Base-by-base conservation (phyloP, 1,140 invertebrate genomes). In the Euwallacea similis region DNA sequence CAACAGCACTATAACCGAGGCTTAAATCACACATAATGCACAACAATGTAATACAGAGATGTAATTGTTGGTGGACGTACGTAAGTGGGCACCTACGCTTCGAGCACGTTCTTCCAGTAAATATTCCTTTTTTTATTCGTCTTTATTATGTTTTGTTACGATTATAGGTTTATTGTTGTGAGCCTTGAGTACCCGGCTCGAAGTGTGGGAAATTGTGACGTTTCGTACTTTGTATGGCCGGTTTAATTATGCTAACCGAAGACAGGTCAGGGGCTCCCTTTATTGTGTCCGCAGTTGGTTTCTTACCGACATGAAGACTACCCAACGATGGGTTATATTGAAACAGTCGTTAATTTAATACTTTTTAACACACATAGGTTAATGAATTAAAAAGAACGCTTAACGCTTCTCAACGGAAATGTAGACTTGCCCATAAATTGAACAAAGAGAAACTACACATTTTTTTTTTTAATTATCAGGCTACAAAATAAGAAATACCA, bases 131-230 rank as follows among this genome's bases (percentile, higher is more conserved):
- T 63, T 69, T 69, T 63, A 69, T 69, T 69, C 53, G 67, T 62
- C 41, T 63, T 69, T 69, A 69, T 62, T 68, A 15, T 50, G 33
- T 50, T 56, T 42, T 53, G 67, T 69, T 69, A 69, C 67, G 67
- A 69, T 69, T 69, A 69, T 69, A 69, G 56, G 67, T 69, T 69
- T 58, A 69, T 69, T 69, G 67, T 69, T 69, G 60, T 61, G 7
- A 33, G 16, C 13, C 42, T 41, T 69, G 10, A 15, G 42, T 53
- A 33, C 21, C 21, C 53, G 60, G 46, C 42, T 63, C n/a, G 33
- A 21, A 68, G 59, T 69, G 67, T 69, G 67, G 67, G 67, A 69
- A 69, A 69, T 69, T 69, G 67, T 69, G 67, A 69, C 67, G 59
- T 69, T 62, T 63, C 42, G 13, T 68, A 68, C 66, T 58, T 42